Conservation (phyloP, 2,888 invertebrate genomes). For the Acanthosepion pharaonis region DNA sequence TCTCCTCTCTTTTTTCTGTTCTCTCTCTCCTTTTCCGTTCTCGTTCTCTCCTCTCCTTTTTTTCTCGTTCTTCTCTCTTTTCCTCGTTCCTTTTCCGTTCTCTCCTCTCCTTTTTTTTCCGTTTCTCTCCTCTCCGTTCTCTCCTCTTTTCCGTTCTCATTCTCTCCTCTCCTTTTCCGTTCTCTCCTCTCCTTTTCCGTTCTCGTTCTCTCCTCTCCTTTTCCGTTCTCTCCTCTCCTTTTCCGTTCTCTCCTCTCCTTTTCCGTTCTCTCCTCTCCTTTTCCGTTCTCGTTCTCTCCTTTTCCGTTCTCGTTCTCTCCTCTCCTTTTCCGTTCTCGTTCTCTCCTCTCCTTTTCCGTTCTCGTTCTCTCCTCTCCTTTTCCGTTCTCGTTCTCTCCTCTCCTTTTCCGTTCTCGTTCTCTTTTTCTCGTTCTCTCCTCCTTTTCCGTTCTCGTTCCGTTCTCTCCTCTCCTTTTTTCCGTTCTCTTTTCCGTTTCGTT, state of each 20-base stretch:
- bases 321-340: neutral
- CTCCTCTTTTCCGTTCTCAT: neutral
- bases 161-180: neutral
- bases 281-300: neutral
- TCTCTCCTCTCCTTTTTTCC: neutral
- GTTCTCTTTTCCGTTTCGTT: neutral
- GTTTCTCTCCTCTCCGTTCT: neutral
- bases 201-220: neutral
- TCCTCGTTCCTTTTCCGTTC: too few species aligned
- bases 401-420: too few species aligned
- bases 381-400: neutral
- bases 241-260: too few species aligned
- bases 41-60: too few species aligned
- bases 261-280: neutral
- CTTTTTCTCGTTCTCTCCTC: too few species aligned
- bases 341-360: neutral
- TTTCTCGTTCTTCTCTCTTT: too few species aligned
- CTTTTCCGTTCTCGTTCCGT: too few species aligned
- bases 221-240: neutral
- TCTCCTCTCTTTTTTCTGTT: neutral
- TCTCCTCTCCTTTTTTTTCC: too few species aligned
- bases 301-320: neutral
- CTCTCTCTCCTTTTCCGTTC: neutral
- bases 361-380: neutral
- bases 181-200: too few species aligned